Evolutionary conservation across 2,113 vertebrate species (phyloP).

Genomic region (Neofelis nebulosa): DNA sequence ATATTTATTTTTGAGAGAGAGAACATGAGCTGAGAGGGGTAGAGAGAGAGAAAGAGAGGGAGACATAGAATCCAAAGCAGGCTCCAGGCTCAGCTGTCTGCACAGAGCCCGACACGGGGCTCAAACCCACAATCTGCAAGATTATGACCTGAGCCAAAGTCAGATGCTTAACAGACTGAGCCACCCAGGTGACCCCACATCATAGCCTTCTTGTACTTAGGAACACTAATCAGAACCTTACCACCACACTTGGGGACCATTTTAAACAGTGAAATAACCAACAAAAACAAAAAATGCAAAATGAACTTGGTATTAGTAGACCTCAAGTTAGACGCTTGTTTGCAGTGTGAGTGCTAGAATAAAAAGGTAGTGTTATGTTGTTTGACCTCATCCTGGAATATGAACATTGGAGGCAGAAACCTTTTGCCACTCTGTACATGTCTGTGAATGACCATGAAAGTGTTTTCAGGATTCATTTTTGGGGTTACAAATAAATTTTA

Average conservation of each 20-base stretch:
- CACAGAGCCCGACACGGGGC: no score
- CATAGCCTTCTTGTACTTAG: background rate
- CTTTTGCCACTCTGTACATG: background rate
- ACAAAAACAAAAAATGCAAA: background rate
- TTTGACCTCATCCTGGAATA: background rate
- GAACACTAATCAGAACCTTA: background rate
- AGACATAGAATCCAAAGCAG: no score
- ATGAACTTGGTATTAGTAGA: background rate
- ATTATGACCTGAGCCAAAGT: no score
- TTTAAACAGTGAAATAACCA: background rate
- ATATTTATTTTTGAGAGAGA: no score
- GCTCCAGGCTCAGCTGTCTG: no score
- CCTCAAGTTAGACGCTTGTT: background rate
- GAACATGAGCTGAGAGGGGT: no score
- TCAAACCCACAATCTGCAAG: no score
- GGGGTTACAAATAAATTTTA: background rate
- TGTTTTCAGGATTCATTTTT: background rate
- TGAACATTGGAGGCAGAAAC: no score
- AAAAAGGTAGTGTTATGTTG: background rate
- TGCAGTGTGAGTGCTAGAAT: background rate
- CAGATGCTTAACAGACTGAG: no score
- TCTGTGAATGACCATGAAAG: background rate
- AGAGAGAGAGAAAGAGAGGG: no score
- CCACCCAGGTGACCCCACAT: background rate
- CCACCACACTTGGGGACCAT: background rate